Evolutionary conservation across 2,888 invertebrate genomes (phyloP).

Genomic region (Vannuccia rotundouncinata): DNA sequence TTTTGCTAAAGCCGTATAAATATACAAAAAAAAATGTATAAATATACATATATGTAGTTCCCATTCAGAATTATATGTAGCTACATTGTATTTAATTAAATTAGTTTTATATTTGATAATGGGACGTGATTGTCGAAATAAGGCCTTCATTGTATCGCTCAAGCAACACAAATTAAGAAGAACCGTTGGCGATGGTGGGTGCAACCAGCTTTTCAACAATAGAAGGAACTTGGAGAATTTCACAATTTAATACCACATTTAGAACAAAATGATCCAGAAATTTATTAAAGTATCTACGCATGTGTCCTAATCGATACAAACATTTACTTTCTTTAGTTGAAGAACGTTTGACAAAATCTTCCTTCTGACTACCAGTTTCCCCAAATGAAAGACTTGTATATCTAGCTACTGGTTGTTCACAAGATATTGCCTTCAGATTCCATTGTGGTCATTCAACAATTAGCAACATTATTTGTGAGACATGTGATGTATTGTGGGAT

Average conservation of each 20-base stretch:
- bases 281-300: constrained; percentile 24
- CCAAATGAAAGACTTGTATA: constrained; percentile 23
- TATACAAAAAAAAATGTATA: too few species aligned
- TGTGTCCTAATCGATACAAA: constrained; percentile 4
- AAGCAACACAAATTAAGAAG: constrained; percentile 14
- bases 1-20: too few species aligned
- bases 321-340: constrained; percentile 20
- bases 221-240: constrained; percentile 23
- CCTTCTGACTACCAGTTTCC: constrained; percentile 1
- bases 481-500: constrained; percentile 22
- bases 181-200: constrained; percentile 10
- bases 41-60: constrained; percentile 3
- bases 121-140: not conserved
- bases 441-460: constrained; percentile 18
- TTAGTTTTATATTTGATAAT: constrained; percentile 7
- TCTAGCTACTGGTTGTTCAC: constrained; percentile 23
- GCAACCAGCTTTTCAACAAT: constrained; percentile 28
- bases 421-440: constrained; percentile 8
- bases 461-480: constrained; percentile 15
- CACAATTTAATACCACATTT: constrained; percentile 3
- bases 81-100: not conserved
- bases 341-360: constrained; percentile 11
- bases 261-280: constrained; percentile 2
- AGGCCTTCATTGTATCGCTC: constrained; percentile 9
- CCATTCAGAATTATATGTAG: constrained; percentile 20